A percentile compares a stretch with the other conserved stretches of the same genome.
Conservation (phyloP, 2,797 vertebrate genomes). For the Jordanella pulchra region DNA sequence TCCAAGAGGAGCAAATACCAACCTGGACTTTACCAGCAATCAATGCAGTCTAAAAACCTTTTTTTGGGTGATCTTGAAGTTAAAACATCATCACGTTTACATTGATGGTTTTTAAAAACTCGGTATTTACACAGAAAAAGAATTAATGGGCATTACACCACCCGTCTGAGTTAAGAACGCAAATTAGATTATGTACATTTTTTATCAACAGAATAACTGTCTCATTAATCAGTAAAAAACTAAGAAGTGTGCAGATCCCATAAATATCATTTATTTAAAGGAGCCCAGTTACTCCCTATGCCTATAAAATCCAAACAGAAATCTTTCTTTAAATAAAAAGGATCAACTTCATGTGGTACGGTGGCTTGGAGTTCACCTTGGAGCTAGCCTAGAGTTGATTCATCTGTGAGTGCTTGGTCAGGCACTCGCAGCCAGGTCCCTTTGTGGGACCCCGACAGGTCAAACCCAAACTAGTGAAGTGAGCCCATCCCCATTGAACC, state of each 20-base stretch:
- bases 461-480: too few relatives aligned
- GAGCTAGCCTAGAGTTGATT: too few relatives aligned
- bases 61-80: neutral
- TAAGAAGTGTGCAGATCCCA: neutral
- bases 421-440: too few relatives aligned
- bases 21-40: neutral
- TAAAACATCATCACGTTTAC: neutral
- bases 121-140: neutral
- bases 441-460: too few relatives aligned
- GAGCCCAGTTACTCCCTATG: too few relatives aligned
- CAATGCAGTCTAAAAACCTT: neutral
- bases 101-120: neutral
- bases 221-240: neutral
- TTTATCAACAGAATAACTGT: neutral
- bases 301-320: too few relatives aligned
- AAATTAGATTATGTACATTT: neutral
- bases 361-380: too few relatives aligned
- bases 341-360: too few relatives aligned
- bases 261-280: neutral
- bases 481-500: too few relatives aligned
- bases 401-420: too few relatives aligned
- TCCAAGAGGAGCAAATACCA: neutral
- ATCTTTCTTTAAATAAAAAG: too few relatives aligned
- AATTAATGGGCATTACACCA: neutral
- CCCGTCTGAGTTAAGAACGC: too few relatives aligned